Evolutionary conservation across 2,797 vertebrate species (phyloP).

Genomic region (Nannoperca obscura): DNA sequence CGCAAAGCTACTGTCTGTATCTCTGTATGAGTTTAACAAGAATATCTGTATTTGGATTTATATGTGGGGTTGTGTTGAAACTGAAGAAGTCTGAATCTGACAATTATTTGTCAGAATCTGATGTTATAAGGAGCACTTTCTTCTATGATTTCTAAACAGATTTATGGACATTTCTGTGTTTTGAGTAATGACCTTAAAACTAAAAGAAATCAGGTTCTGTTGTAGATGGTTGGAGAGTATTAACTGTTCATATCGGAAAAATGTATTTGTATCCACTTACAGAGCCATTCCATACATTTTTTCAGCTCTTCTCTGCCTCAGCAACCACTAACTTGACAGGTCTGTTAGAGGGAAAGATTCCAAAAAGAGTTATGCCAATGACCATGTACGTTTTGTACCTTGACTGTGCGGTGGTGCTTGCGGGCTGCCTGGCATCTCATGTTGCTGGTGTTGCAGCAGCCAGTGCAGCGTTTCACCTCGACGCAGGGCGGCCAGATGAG

Average conservation of each 20-base stretch:
- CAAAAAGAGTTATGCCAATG: not conserved
- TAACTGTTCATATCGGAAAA: no score
- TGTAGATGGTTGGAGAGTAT: no score
- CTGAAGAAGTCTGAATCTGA: no score
- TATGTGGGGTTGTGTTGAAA: no score
- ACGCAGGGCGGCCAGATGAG: constrained; percentile 97
- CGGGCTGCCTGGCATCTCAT: constrained; percentile 91
- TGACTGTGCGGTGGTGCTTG: constrained; percentile 92
- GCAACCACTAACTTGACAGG: no score
- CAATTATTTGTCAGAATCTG: no score
- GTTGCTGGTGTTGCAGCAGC: constrained; percentile 96
- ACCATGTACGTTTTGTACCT: constrained; percentile 82
- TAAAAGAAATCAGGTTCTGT: no score
- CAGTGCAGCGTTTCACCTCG: constrained; percentile 95
- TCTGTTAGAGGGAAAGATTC: not conserved
- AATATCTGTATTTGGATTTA: not conserved
- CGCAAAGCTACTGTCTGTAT: not conserved
- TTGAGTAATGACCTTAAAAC: not conserved
- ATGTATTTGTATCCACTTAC: not conserved
- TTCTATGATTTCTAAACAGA: no score
- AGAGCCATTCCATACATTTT: not conserved
- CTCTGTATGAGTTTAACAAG: not conserved
- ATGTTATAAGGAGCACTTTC: no score
- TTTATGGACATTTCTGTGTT: no score
- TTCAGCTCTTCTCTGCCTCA: not conserved